Evolutionary conservation across 1,140 invertebrate species (phyloP).

Genomic region (Lethocerus indicus): DNA sequence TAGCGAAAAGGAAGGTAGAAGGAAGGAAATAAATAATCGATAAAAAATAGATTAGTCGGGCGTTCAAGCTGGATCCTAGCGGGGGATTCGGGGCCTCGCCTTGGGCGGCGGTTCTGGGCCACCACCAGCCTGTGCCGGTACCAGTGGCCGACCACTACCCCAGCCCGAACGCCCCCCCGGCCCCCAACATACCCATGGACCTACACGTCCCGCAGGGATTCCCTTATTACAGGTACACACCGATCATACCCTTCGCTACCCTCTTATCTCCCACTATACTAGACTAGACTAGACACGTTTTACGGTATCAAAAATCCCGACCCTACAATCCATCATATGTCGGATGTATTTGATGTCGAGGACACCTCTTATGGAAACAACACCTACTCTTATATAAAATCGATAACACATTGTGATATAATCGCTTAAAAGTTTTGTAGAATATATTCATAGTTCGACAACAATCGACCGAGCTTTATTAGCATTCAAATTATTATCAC

Average conservation of each 20-base stretch:
- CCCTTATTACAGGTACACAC: conserved; percentile 64
- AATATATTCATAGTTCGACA: too few species aligned
- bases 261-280: not conserved
- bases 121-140: conserved; percentile 3
- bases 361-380: not conserved
- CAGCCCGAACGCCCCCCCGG: conserved; percentile 25
- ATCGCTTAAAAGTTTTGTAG: too few species aligned
- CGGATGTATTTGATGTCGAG: not conserved
- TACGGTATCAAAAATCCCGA: not conserved
- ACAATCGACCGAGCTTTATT: too few species aligned
- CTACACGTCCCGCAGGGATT: conserved; percentile 73
- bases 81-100: conserved; percentile 15
- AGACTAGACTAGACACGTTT: not conserved
- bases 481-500: too few species aligned
- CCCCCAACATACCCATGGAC: conserved; percentile 58
- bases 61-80: conserved; percentile 1
- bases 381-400: not conserved
- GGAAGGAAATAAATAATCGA: too few species aligned
- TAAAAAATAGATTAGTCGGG: too few species aligned
- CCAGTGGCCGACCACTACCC: not conserved
- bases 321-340: not conserved
- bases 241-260: not conserved
- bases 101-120: conserved; percentile 15
- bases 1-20: too few species aligned
- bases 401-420: too few species aligned